Evolutionary conservation across 2,797 vertebrate genomes (phyloP).

Genomic region (Semotilus atromaculatus): DNA sequence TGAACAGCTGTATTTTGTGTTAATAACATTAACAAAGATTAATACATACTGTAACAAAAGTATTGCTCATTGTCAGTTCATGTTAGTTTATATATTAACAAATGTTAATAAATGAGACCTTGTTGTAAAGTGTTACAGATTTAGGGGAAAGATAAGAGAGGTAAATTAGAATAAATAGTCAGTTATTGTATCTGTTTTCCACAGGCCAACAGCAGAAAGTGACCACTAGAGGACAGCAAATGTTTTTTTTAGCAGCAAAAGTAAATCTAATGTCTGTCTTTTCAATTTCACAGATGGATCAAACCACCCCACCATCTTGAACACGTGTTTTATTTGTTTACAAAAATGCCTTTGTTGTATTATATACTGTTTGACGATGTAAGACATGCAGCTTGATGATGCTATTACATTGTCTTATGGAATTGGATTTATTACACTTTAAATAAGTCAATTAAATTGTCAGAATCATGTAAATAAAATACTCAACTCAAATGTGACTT

Average conservation of each 20-base stretch:
- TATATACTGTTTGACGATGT: slow-evolving; percentile 20
- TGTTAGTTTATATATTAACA: no score
- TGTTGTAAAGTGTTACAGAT: no score
- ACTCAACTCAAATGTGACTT: neutral
- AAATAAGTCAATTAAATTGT: slow-evolving; percentile 1
- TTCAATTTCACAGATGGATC: neutral
- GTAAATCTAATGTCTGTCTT: neutral
- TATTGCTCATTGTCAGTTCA: no score
- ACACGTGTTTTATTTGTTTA: slow-evolving; percentile 23
- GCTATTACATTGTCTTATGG: neutral
- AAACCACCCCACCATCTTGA: slow-evolving; percentile 18
- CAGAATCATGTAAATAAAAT: neutral
- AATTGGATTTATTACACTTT: slow-evolving; percentile 2
- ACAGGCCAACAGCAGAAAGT: neutral
- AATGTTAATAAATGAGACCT: no score
- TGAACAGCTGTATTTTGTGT: no score
- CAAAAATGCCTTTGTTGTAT: slow-evolving; percentile 4
- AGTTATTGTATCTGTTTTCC: neutral
- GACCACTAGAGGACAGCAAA: slow-evolving; percentile 46
- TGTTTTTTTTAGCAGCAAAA: no score
- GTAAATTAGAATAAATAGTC: neutral
- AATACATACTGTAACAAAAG: no score
- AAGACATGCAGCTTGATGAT: neutral
- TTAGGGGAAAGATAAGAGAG: neutral
- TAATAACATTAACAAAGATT: no score